Evolutionary conservation across 1,140 invertebrate genomes (phyloP).

Genomic region (silkworm (Bombyx mori)): ASM3026992v2 NC_085107.1:10880001-10880500

Average conservation of each 20-base stretch:
- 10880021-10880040: constrained; percentile 77
- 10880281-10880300: constrained; percentile 90
- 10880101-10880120: too few species aligned
- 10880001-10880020: constrained; percentile 68
- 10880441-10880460: too few species aligned
- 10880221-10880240: constrained; percentile 71
- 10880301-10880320: constrained; percentile 96
- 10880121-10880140: too few species aligned
- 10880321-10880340: constrained; percentile 90
- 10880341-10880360: too few species aligned
- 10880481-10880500: too few species aligned
- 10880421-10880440: too few species aligned
- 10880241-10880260: constrained; percentile 87
- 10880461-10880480: too few species aligned
- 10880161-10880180: constrained; percentile 78
- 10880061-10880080: constrained; percentile 77
- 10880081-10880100: too few species aligned
- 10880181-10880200: constrained; percentile 74
- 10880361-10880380: too few species aligned
- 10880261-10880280: constrained; percentile 90
- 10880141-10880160: constrained; percentile 8
- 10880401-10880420: too few species aligned
- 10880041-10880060: constrained; percentile 81
- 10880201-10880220: constrained; percentile 49
- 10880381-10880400: too few species aligned